These are phyloP conservation scores for Microtus richardsoni DNA, from an alignment of 2,113 vertebrate genomes.

Conservation along the genomic window DNA sequence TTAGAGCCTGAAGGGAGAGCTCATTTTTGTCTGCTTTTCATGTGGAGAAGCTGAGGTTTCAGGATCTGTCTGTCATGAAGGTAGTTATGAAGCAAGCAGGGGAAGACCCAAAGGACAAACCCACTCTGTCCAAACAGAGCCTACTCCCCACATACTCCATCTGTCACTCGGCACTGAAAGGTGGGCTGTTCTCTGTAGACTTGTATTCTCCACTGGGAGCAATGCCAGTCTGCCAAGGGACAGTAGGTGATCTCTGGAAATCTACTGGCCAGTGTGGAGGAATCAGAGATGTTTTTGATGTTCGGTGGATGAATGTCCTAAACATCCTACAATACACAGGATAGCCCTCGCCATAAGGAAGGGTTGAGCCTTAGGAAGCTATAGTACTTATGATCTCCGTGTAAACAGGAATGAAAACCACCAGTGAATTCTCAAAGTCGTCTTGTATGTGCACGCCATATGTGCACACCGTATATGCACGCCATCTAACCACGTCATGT, in stretches of 20 bases:
- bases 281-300: background rate
- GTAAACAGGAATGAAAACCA: background rate
- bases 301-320: fast-evolving
- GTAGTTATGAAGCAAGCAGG: background rate
- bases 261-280: fast-evolving
- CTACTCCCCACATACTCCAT: fast-evolving
- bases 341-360: background rate
- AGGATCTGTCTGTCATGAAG: background rate
- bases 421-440: background rate
- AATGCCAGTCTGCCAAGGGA: background rate
- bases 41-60: background rate
- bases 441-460: fast-evolving
- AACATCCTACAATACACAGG: background rate
- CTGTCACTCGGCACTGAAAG: fast-evolving
- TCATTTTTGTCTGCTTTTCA: background rate
- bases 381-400: fast-evolving
- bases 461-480: fast-evolving
- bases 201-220: background rate
- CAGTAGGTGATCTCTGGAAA: background rate
- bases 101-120: background rate
- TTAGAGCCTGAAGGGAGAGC: background rate
- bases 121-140: background rate
- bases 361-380: fast-evolving
- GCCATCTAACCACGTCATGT: fast-evolving
- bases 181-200: background rate